Base-by-base conservation (phyloP, 2,113 vertebrate genomes). In the Phainopepla nitens region DNA sequence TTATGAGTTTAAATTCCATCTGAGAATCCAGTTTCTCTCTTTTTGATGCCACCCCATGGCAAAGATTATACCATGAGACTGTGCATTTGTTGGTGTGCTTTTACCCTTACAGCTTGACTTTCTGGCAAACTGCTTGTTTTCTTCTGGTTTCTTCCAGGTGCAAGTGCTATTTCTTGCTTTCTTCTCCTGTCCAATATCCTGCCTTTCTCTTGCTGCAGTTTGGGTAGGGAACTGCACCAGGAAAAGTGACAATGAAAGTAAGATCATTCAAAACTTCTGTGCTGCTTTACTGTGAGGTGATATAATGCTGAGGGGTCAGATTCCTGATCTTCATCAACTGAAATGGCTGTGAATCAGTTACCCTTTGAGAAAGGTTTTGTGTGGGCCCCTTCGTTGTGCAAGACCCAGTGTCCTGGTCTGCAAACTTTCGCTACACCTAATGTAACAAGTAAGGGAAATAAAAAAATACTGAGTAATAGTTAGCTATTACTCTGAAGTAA, bases 71-170 rank as follows among this genome's bases (percentile, higher is more conserved):
- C 21, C 28, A 15, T 62, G 61, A 92, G 33, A 51, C 6, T 49
- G 22, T 61, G 3, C 82, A 25, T 61, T 47, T 69, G 31, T 65
- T 78, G 60, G 68, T 77, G 31, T 4, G 0, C 94, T 96, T 94
- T 73, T 61, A 77, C 61, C 49, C 39, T 60, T n/a, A 22, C 61
- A 58, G 16, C 88, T 89, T 86, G 89, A 69, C 93, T 94, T 96
- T 97, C 89, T 87, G 85, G n/a, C 17, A 93, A 96, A 93, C 57
- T 90, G 23, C 96, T 90, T 87, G 36, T 95, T 95, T 82, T 96
- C 85, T 96, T 97, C 93, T 97, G 95, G 56, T 98, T 97, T 98
- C 97, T 98, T 98, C 82, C 96, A 98, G 98, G 96, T 97, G 87
- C 92, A 87, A 92, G 82, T 79, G 15, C 77, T 97, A 92, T 97